A percentile compares a stretch with the other conserved stretches of the same genome.
These are phyloP conservation scores for Strigops habroptila DNA, from an alignment of 2,113 vertebrate species.

Conservation along the genomic window DNA sequence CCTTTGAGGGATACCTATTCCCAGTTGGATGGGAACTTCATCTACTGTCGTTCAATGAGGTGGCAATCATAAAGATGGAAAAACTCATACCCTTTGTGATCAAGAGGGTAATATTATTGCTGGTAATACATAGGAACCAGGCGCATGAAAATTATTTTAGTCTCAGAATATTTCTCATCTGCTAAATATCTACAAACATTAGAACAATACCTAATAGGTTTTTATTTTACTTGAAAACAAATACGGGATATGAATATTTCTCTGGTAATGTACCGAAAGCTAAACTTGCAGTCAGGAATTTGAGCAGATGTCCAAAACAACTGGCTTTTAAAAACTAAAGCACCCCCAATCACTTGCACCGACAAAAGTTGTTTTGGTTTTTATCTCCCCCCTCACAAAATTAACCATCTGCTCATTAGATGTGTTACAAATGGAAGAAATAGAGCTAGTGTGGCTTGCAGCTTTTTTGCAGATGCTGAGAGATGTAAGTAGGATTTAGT, in stretches of 20 bases:
- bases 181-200: not conserved
- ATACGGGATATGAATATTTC: conserved; percentile 3
- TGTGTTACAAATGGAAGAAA: not conserved
- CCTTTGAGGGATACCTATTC: not conserved
- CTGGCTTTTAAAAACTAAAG: not conserved
- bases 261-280: not conserved
- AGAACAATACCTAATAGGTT: not conserved
- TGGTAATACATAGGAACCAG: not conserved
- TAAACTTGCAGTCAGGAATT: conserved; percentile 5
- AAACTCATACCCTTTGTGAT: not conserved
- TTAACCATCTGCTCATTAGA: conserved; percentile 37
- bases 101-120: not conserved
- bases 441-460: not conserved
- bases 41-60: not conserved
- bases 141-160: not conserved
- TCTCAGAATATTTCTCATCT: not conserved
- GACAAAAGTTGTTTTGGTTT: conserved; percentile 6
- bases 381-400: not conserved
- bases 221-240: conserved; percentile 33
- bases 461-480: conserved; percentile 33
- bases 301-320: not conserved
- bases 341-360: not conserved
- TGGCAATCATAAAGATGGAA: not conserved
- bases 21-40: not conserved
- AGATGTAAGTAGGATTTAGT: not conserved